Base-by-base conservation (phyloP, 2,113 vertebrate species). In the Synchiropus splendidus region DNA sequence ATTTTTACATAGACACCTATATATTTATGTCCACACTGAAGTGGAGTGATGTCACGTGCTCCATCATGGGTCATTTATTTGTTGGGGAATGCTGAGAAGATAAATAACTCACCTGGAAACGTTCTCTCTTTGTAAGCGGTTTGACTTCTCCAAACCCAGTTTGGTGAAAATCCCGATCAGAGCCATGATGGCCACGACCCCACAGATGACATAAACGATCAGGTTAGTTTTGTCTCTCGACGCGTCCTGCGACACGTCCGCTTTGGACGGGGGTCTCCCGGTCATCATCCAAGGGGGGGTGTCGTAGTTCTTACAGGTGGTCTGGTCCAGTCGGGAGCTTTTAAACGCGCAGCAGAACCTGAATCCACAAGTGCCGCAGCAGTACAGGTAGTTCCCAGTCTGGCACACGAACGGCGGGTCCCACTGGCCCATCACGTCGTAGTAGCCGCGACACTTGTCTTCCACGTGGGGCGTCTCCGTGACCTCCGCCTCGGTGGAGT, bases 351-450 rank as follows among this genome's bases (percentile, higher is more conserved):
- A 99, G 86, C 95, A 99, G 85, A 97, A 98, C 59, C 94, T 83
- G 86, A 98, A 99, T 85, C 94, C 95, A 85, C 95, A 99, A 85
- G 94, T 98, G 82, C 95, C 95, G 64, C 95, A 99, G 87, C 95
- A 99, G 78, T 89, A 98, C 64, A 95, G 86, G 87, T 96, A 99
- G 81, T 86, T 89, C 45, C 90, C 91, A 2, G 92, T 94, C 78
- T 82, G 87, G 86, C 95, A 99, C 65, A 92, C 89, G 76, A 99
- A 99, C 73, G 93, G 88, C 42, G 92, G 92, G 74, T 98, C 95
- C 92, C 93, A 99, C 79, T 99, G 95, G 67, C 95, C 95, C 95
- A 99, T 99, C 68, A 99, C 94, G 59, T 99, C 94, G 80, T 92
- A 99, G 80, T 99, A 99, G 40, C 95, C 95, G 47, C 89, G 86